Evolutionary conservation across 2,113 vertebrate species (phyloP).

Genomic region (Sciurus niger): DNA sequence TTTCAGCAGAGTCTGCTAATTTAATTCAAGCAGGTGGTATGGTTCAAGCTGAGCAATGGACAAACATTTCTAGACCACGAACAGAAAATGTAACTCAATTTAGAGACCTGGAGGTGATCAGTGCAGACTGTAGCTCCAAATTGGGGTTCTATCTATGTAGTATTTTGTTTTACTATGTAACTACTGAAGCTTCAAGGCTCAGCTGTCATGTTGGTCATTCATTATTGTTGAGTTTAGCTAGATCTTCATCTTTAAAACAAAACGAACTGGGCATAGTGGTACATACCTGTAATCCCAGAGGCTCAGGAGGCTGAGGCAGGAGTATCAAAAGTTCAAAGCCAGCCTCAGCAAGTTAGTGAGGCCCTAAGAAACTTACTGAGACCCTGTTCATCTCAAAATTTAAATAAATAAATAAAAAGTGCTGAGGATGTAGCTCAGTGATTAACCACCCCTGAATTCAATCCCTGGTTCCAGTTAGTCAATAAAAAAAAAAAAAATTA

Average conservation of each 20-base stretch:
- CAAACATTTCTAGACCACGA: not conserved
- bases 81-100: not conserved
- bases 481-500: no score
- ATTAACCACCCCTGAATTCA: no score
- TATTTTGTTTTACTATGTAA: constrained; percentile 7
- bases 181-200: not conserved
- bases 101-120: not conserved
- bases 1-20: not conserved
- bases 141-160: not conserved
- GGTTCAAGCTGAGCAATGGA: not conserved
- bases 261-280: no score
- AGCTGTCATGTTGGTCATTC: not conserved
- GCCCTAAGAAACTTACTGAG: no score
- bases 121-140: not conserved
- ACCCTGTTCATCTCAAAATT: no score
- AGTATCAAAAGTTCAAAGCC: no score
- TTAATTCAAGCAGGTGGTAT: not conserved
- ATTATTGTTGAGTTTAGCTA: not conserved
- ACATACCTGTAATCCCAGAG: no score
- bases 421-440: no score
- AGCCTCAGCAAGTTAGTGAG: no score
- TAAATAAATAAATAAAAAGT: no score
- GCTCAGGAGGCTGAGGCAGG: no score
- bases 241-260: constrained; percentile 44
- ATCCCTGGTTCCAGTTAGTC: no score